Evolutionary conservation across 1,140 invertebrate species (phyloP).

Genomic region (Agrypnia vestita): DNA sequence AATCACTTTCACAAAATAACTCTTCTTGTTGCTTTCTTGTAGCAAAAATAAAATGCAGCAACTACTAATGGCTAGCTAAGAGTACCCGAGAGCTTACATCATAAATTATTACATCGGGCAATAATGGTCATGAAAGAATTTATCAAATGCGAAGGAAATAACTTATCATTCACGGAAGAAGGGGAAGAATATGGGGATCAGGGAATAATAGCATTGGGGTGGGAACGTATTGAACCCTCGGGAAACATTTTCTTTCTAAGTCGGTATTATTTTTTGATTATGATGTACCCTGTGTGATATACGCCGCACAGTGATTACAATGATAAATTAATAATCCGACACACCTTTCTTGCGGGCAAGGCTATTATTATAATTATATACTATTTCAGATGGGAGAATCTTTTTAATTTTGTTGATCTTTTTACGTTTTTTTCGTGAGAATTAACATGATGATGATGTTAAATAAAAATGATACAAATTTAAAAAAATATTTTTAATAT

Average conservation of each 20-base stretch:
- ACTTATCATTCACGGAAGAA: constrained; percentile 47
- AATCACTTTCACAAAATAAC: constrained; percentile 29
- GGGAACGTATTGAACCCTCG: constrained; percentile 52
- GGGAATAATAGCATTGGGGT: constrained; percentile 51
- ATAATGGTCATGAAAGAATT: constrained; percentile 60
- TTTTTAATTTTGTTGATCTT: too few relatives aligned
- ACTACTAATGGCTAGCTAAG: constrained; percentile 8
- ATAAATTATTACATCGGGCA: constrained; percentile 58
- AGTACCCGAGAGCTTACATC: constrained; percentile 15
- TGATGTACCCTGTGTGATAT: constrained; percentile 49
- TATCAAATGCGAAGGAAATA: constrained; percentile 52
- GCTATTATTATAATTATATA: neutral
- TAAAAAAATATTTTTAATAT: too few relatives aligned
- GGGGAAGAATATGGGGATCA: constrained; percentile 46
- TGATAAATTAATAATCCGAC: constrained; percentile 18
- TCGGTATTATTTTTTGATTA: constrained; percentile 57
- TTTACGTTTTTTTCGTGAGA: too few relatives aligned
- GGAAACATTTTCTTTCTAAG: constrained; percentile 51
- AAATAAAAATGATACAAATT: too few relatives aligned
- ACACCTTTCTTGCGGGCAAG: constrained; percentile 1
- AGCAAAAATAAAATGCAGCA: constrained; percentile 5
- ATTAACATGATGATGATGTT: too few relatives aligned
- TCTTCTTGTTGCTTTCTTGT: neutral
- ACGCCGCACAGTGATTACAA: constrained; percentile 29
- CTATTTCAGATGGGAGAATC: neutral